These are phyloP conservation scores for Epistrophe eligans DNA, from an alignment of 2,888 invertebrate species.

Conservation along the genomic window DNA sequence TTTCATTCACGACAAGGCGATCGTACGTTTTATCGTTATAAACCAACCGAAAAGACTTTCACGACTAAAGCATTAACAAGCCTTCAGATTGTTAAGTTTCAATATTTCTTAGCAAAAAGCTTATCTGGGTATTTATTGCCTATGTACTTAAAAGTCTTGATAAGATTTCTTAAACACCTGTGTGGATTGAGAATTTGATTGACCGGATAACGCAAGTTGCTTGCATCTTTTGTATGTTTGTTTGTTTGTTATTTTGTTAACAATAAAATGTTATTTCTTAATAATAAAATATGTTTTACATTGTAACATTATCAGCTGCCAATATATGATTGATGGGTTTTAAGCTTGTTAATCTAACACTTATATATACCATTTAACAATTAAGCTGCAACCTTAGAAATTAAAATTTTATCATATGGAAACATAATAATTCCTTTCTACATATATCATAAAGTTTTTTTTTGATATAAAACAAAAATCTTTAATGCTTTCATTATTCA, in stretches of 20 bases:
- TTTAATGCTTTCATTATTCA: no score
- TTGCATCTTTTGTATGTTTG: neutral
- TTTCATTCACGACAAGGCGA: constrained; percentile 10
- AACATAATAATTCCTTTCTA: no score
- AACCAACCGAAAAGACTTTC: constrained; percentile 23
- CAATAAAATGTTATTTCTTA: neutral
- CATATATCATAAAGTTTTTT: no score
- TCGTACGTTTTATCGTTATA: neutral
- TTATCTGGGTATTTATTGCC: constrained; percentile 37
- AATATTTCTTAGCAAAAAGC: neutral
- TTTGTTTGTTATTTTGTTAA: neutral
- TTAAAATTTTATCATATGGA: no score
- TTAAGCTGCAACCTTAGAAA: neutral
- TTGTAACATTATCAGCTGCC: neutral
- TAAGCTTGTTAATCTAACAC: neutral
- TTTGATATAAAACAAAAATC: no score
- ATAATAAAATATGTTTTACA: neutral
- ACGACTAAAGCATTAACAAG: constrained; percentile 38
- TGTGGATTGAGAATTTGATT: constrained; percentile 28
- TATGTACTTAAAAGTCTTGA: constrained; percentile 5
- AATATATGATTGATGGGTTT: neutral
- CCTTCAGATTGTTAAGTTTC: constrained; percentile 3
- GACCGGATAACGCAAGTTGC: constrained; percentile 31
- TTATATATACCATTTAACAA: neutral
- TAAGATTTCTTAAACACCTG: constrained; percentile 64